These are phyloP conservation scores for Caenorhabditis latens DNA, from an alignment of 1,140 invertebrate species.

Conservation along the genomic window DNA sequence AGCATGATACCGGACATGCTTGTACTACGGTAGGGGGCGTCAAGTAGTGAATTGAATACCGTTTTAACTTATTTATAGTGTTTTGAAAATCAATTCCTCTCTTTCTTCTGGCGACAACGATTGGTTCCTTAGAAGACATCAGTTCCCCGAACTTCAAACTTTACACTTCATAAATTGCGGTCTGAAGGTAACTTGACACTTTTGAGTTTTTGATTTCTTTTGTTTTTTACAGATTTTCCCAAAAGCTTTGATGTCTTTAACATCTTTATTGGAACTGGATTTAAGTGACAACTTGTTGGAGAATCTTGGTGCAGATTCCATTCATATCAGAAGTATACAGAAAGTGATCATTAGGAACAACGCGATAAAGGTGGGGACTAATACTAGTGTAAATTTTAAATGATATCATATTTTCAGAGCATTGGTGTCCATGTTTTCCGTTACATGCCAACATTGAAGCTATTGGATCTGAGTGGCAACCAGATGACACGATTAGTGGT, in stretches of 20 bases:
- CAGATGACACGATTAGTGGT: conserved; percentile 37
- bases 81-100: neutral
- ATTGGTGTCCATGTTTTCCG: conserved; percentile 38
- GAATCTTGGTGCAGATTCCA: conserved; percentile 8
- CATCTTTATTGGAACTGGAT: conserved; percentile 11
- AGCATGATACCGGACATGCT: neutral
- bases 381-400: neutral
- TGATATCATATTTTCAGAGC: neutral
- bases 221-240: neutral
- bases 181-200: neutral
- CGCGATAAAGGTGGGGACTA: neutral
- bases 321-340: conserved; percentile 23
- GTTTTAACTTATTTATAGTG: neutral
- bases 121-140: conserved; percentile 30
- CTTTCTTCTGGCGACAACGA: neutral
- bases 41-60: neutral
- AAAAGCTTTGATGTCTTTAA: conserved; percentile 1
- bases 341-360: neutral
- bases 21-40: neutral
- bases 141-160: conserved; percentile 47
- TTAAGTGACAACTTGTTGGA: conserved; percentile 16
- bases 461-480: conserved; percentile 24
- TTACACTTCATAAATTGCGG: conserved; percentile 18
- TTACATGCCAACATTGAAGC: conserved; percentile 29
- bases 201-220: conserved; percentile 14